phyloP scores from a whole-genome alignment of 30 jellyfish, hydroid and myxozoan genomes.

The Aurelia aurita complex sp. Pacific region DNA sequence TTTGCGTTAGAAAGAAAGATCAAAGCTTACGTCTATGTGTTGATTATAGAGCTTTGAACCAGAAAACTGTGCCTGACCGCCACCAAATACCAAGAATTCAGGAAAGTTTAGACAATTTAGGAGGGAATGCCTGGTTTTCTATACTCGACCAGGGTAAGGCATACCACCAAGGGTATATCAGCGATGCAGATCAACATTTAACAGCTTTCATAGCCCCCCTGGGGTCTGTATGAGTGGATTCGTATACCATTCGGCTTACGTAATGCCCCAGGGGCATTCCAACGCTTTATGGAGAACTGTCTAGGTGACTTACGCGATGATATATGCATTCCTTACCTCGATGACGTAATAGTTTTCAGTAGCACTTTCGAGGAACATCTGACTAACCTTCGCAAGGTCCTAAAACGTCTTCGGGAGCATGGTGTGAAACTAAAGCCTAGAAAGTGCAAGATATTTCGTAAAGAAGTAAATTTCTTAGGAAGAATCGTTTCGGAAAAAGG shows the following conservation, averaged over 20 bases:
- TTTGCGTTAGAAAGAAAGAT: constrained; percentile 44
- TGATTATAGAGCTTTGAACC: constrained; percentile 28
- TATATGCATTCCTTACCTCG: constrained; percentile 6
- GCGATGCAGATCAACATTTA: constrained; percentile 18
- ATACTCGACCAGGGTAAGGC: not conserved
- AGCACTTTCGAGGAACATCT: constrained; percentile 28
- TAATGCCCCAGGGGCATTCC: constrained; percentile 80
- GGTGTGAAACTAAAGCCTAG: constrained; percentile 20
- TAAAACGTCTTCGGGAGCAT: constrained; percentile 6
- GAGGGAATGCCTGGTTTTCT: constrained; percentile 56
- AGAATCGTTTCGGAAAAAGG: constrained; percentile 20
- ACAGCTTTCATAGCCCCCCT: constrained; percentile 65
- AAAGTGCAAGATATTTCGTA: not conserved
- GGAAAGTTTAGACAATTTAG: constrained; percentile 15
- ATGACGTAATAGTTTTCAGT: constrained; percentile 43
- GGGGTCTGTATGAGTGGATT: constrained; percentile 69
- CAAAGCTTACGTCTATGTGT: constrained; percentile 43
- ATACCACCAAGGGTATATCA: not conserved
- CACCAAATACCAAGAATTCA: constrained; percentile 40
- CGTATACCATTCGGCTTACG: constrained; percentile 54
- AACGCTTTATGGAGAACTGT: constrained; percentile 55
- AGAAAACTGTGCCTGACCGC: constrained; percentile 59
- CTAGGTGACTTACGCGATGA: constrained; percentile 42
- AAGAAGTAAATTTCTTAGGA: constrained; percentile 23
- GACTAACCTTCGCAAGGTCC: not conserved